phyloP scores from a whole-genome alignment of 2,113 vertebrate species.

The Egretta garzetta region DNA sequence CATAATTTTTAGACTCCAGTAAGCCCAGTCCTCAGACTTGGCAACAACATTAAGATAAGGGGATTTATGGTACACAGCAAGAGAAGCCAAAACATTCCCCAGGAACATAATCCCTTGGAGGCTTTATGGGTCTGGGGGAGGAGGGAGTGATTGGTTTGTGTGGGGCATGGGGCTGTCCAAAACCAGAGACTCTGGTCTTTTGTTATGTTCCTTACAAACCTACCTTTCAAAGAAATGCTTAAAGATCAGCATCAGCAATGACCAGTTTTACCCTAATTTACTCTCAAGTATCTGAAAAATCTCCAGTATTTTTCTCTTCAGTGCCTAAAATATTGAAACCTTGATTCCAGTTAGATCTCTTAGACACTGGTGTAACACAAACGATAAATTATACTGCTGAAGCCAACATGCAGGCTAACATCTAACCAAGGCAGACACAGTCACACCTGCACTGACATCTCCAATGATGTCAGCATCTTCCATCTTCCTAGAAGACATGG shows the following conservation, averaged over 20 bases:
- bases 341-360: not conserved
- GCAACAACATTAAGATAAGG: not conserved
- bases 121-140: not conserved
- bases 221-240: not conserved
- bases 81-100: not conserved
- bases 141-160: not conserved
- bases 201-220: rapidly evolving
- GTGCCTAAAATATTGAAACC: not conserved
- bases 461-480: not conserved
- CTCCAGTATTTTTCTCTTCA: not conserved
- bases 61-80: not conserved
- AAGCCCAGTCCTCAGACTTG: not conserved
- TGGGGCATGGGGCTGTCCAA: not conserved
- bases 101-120: not conserved
- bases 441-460: not conserved
- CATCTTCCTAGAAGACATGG: not conserved
- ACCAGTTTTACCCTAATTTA: not conserved
- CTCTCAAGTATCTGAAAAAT: not conserved
- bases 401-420: not conserved
- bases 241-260: not conserved
- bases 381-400: not conserved
- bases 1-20: rapidly evolving
- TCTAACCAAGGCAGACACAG: not conserved
- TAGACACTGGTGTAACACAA: not conserved
- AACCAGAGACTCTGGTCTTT: not conserved